phyloP scores from a whole-genome alignment of 2,888 invertebrate species.

The Carterocephalus palaemon region DNA sequence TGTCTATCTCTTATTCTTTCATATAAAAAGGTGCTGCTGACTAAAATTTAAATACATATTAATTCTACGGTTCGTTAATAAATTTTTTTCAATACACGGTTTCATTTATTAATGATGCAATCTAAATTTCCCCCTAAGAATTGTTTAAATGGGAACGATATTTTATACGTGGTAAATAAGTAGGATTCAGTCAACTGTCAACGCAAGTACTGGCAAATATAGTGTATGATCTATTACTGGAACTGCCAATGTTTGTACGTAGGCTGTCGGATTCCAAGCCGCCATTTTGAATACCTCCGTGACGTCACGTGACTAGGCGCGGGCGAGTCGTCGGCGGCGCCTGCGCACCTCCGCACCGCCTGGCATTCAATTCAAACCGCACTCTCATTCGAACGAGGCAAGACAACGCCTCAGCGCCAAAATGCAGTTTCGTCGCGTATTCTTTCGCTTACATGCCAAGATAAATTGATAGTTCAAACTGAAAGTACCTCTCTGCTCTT shows the following conservation, averaged over 20 bases:
- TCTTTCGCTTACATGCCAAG: slow-evolving; percentile 57
- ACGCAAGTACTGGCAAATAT: too few relatives aligned
- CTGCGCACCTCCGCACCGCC: slow-evolving; percentile 50
- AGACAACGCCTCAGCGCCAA: slow-evolving; percentile 68
- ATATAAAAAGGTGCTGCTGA: too few relatives aligned
- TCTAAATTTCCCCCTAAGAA: too few relatives aligned
- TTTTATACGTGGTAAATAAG: too few relatives aligned
- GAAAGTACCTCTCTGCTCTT: slow-evolving; percentile 68
- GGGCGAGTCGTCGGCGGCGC: slow-evolving; percentile 60
- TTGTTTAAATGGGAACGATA: too few relatives aligned
- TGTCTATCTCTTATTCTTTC: too few relatives aligned
- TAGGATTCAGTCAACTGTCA: too few relatives aligned
- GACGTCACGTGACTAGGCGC: slow-evolving; percentile 74
- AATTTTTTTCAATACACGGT: too few relatives aligned
- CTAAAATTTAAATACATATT: too few relatives aligned
- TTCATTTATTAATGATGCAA: too few relatives aligned
- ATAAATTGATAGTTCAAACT: slow-evolving; percentile 50
- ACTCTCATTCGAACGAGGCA: slow-evolving; percentile 69
- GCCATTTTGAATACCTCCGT: slow-evolving; percentile 77
- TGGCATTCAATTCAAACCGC: slow-evolving; percentile 40
- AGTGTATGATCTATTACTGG: too few relatives aligned
- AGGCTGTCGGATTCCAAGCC: slow-evolving; percentile 74
- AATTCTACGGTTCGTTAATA: too few relatives aligned
- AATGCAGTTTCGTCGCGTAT: slow-evolving; percentile 68
- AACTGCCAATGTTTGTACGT: slow-evolving; percentile 47